Base-by-base conservation (phyloP, 2,113 vertebrate genomes). In the Chrysemys picta region DNA sequence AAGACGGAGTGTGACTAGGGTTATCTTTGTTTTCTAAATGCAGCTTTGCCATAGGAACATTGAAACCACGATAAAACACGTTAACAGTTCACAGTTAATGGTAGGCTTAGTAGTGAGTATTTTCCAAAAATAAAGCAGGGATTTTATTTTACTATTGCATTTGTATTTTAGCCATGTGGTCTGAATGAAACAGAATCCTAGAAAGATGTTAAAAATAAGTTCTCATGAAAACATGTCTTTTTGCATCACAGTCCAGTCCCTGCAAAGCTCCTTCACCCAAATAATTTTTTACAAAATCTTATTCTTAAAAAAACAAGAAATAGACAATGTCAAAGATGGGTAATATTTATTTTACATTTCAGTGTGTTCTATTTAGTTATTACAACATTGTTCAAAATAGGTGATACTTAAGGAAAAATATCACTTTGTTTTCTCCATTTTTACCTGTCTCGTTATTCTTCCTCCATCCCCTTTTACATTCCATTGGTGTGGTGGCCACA, bases 31-130 rank as follows among this genome's bases (percentile, higher is more conserved):
- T 96, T 98, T 92, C 89, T 89, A 81, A 95, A 92, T 95, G 92
- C 89, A 92, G 96, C 91, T 95, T 97, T 97, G 89, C 93, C 47
- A 45, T 89, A 94, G 95, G 95, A 98, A 92, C 96, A 88, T 25
- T 93, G 96, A 97, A 97, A 97, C 97, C 92, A 79, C 93, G 53
- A 87, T 95, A 96, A 95, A 94, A 85, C 93, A 95, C 10, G 62
- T 94, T 96, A 98, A 93, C 93, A 94, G 97, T 97, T 97, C 84
- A 69, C 89, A 93, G 69, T 96, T 95, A 95, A 88, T 0, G 47
- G 84, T 72, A 76, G 93, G 82, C 87, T 97, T 95, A 95, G 90
- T 0, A 69, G 21, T 25, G 82, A 96, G 62, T 17, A 1, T 93
- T 94, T 96, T 92, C 92, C 91, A 92, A 87, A 90, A 93, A 84